Percentiles rank a stretch among this genome's conserved stretches.
phyloP scores from a whole-genome alignment of 2,797 vertebrate genomes.

The Parauchenoglanis ngamensis region DNA sequence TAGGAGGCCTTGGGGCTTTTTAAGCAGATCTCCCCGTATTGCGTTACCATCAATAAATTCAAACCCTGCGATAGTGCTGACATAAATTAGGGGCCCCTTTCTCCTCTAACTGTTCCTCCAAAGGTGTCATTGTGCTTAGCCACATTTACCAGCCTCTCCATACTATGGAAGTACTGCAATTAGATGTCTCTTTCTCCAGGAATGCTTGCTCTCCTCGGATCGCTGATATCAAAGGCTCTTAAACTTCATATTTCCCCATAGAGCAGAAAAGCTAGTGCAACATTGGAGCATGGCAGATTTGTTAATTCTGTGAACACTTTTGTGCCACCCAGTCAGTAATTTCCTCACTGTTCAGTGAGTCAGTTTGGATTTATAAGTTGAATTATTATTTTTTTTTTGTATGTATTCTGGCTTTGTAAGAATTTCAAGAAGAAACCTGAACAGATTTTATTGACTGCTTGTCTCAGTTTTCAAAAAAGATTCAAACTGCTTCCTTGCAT shows the following conservation, averaged over 20 bases:
- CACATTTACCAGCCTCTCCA: constrained; percentile 39
- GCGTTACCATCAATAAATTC: constrained; percentile 78
- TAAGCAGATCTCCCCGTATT: constrained; percentile 73
- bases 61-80: constrained; percentile 70
- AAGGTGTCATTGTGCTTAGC: constrained; percentile 58
- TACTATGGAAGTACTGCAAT: constrained; percentile 60
- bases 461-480: not conserved
- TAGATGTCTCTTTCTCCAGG: constrained; percentile 63
- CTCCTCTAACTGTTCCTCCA: constrained; percentile 54
- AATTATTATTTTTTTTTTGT: not conserved
- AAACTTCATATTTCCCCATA: constrained; percentile 73
- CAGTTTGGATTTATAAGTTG: not conserved
- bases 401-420: not conserved
- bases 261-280: constrained; percentile 65
- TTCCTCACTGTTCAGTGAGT: constrained; percentile 42
- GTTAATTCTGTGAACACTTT: constrained; percentile 57
- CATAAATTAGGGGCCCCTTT: constrained; percentile 72
- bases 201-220: constrained; percentile 67
- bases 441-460: not conserved
- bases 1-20: constrained; percentile 66
- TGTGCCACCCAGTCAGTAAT: constrained; percentile 37
- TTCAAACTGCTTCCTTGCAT: constrained; percentile 63
- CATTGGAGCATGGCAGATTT: constrained; percentile 60
- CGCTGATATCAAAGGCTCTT: constrained; percentile 72
- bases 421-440: not conserved